A percentile compares a stretch with the other conserved stretches of the same genome.
Evolutionary conservation across 2,888 invertebrate genomes (phyloP).

Genomic region (Erebia palarica): DNA sequence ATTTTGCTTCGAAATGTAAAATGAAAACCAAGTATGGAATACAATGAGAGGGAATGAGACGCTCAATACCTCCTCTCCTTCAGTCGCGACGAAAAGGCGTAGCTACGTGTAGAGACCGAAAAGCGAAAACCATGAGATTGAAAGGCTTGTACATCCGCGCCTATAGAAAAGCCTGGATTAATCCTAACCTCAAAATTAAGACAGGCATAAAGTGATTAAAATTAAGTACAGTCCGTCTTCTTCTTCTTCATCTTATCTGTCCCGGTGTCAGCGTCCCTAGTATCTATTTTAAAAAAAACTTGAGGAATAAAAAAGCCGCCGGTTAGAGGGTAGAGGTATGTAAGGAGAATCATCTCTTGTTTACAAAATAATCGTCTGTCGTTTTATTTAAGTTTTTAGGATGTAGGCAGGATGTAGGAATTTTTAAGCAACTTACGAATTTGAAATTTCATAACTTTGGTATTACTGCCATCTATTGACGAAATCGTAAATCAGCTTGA

Average conservation of each 20-base stretch:
- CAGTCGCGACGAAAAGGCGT: slow-evolving; percentile 64
- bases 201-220: neutral
- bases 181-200: slow-evolving; percentile 21
- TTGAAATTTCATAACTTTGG: neutral
- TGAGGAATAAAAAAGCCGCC: too few relatives aligned
- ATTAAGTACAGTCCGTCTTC: neutral
- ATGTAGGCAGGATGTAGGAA: neutral
- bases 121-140: slow-evolving; percentile 37
- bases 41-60: slow-evolving; percentile 70
- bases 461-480: slow-evolving; percentile 2
- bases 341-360: too few relatives aligned
- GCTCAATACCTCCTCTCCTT: slow-evolving; percentile 48
- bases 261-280: too few relatives aligned
- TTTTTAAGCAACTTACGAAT: neutral
- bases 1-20: slow-evolving; percentile 71
- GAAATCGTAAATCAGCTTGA: neutral
- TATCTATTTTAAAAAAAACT: too few relatives aligned
- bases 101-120: slow-evolving; percentile 37
- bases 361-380: too few relatives aligned
- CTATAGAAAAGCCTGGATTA: slow-evolving; percentile 22
- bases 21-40: slow-evolving; percentile 79
- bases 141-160: slow-evolving; percentile 7
- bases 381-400: too few relatives aligned
- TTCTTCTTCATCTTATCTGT: too few relatives aligned
- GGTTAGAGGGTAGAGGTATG: too few relatives aligned